These are phyloP conservation scores for Aphidius ervi DNA, from an alignment of 1,140 invertebrate species.

Conservation along the genomic window DNA sequence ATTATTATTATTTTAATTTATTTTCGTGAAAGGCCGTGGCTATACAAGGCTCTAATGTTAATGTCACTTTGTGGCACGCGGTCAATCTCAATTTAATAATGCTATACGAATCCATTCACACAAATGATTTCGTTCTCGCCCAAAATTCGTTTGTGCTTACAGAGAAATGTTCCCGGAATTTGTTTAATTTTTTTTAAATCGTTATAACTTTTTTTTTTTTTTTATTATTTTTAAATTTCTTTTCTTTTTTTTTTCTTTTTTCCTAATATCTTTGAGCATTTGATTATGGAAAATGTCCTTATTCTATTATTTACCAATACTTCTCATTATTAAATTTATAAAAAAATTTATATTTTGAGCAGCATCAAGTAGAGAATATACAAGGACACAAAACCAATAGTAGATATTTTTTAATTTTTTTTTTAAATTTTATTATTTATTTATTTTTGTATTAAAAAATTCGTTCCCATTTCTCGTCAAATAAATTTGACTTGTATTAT, in stretches of 20 bases:
- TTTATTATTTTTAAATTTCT: not conserved
- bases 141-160: slow-evolving; percentile 25
- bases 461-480: slow-evolving; percentile 10
- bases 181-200: slow-evolving; percentile 11
- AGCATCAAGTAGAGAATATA: no score
- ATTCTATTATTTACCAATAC: not conserved
- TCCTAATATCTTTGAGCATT: slow-evolving; percentile 27
- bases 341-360: no score
- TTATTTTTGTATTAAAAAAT: slow-evolving; percentile 4
- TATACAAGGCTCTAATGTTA: slow-evolving; percentile 49
- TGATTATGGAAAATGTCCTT: slow-evolving; percentile 6
- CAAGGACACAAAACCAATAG: no score
- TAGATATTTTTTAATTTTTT: not conserved
- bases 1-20: no score
- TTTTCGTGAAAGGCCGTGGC: slow-evolving; percentile 48
- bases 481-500: no score
- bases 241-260: slow-evolving; percentile 7
- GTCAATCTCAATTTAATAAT: slow-evolving; percentile 35
- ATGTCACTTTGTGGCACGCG: slow-evolving; percentile 51
- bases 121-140: slow-evolving; percentile 26
- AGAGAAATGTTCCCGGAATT: slow-evolving; percentile 26
- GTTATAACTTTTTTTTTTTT: slow-evolving; percentile 6
- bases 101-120: slow-evolving; percentile 25
- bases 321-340: no score
- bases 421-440: not conserved